These are phyloP conservation scores for Adelognathus sp. DNA, from an alignment of 2,888 invertebrate genomes.

Conservation along the genomic window DNA sequence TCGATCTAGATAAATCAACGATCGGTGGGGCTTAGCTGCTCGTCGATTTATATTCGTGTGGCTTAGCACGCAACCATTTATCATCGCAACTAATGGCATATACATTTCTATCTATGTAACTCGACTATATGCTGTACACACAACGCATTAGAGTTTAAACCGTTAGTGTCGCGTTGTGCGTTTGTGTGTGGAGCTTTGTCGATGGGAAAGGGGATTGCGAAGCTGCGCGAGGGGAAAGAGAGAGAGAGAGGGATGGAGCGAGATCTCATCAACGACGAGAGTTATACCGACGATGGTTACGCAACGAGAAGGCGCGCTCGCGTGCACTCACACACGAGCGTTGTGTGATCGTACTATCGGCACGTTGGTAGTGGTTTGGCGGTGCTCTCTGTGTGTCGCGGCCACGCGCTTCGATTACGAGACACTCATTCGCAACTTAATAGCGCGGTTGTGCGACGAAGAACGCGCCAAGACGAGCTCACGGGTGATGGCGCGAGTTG, in stretches of 20 bases:
- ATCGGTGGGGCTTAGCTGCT: slow-evolving; percentile 7
- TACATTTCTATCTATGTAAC: not conserved
- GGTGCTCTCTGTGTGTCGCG: slow-evolving; percentile 24
- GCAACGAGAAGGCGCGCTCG: slow-evolving; percentile 4
- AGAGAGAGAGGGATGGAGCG: no score
- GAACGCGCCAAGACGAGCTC: slow-evolving; percentile 6
- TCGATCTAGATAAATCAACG: slow-evolving; percentile 42
- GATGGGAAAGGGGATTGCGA: not conserved
- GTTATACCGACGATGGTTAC: not conserved
- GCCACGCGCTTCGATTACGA: slow-evolving; percentile 47
- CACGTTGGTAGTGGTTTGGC: not conserved
- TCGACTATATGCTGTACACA: no score
- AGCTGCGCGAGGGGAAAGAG: not conserved
- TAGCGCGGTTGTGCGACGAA: slow-evolving; percentile 43
- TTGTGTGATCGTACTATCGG: no score
- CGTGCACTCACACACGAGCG: no score
- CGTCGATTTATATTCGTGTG: no score
- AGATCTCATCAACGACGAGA: not conserved
- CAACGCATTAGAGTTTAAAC: not conserved
- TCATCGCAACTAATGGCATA: not conserved
- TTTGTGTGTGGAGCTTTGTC: not conserved
- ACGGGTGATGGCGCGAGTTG: slow-evolving; percentile 26
- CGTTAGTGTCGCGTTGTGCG: not conserved
- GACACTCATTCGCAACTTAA: slow-evolving; percentile 18
- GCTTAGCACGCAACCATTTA: not conserved